Evolutionary conservation across 1,140 invertebrate genomes (phyloP).

Genomic region (Hetaerina americana): DNA sequence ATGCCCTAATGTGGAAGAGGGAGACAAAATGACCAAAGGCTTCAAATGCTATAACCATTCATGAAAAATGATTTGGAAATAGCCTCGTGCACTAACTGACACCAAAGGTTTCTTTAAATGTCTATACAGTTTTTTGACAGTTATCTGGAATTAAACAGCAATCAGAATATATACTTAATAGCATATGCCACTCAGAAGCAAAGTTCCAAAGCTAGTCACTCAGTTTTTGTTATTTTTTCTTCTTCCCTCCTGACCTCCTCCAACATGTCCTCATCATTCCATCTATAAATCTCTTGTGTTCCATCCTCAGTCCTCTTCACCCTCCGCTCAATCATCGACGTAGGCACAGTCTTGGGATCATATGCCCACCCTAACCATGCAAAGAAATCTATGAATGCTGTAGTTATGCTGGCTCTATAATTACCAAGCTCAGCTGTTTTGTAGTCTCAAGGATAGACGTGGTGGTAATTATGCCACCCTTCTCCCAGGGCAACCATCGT

Average conservation of each 20-base stretch:
- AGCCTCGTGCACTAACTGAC: no score
- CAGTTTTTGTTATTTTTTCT: neutral
- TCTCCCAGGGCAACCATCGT: conserved; percentile 62
- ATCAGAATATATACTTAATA: no score
- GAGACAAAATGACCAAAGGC: no score
- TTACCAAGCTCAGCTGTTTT: conserved; percentile 70
- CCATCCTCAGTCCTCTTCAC: conserved; percentile 68
- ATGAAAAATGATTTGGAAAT: no score
- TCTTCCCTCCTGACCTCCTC: conserved; percentile 28
- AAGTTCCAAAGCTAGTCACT: no score
- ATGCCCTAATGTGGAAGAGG: no score
- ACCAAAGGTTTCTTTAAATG: no score
- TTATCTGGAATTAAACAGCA: no score
- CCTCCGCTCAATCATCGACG: conserved; percentile 51
- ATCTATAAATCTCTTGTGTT: conserved; percentile 58
- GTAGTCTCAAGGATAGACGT: conserved; percentile 92
- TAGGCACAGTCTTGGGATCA: conserved; percentile 69
- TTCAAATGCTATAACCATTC: no score
- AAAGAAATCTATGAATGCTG: conserved; percentile 72
- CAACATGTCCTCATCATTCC: conserved; percentile 65
- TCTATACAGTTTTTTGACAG: no score
- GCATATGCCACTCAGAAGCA: no score
- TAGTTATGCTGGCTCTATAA: conserved; percentile 69
- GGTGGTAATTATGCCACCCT: conserved; percentile 94
- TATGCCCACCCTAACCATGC: conserved; percentile 77